phyloP scores from a whole-genome alignment of 2,888 invertebrate species.

The Platyscelio sp. region DNA sequence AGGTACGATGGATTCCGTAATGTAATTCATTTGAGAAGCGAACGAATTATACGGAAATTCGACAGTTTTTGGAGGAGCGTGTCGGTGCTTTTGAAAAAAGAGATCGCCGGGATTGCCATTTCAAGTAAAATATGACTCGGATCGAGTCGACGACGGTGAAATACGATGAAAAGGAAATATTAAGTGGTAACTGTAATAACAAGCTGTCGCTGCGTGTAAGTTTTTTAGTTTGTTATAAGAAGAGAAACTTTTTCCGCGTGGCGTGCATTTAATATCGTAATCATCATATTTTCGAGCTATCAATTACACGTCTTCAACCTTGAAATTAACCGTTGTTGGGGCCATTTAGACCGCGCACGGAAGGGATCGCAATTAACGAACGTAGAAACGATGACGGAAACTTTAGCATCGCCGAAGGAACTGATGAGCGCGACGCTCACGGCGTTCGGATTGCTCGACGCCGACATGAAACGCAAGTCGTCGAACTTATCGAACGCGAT shows the following conservation, averaged over 20 bases:
- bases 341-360: not conserved
- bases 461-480: slow-evolving; percentile 34
- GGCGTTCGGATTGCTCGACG: not conserved
- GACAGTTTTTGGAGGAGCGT: too few relatives aligned
- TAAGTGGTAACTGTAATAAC: slow-evolving; percentile 44
- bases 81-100: too few relatives aligned
- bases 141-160: slow-evolving; percentile 16
- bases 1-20: too few relatives aligned
- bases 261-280: slow-evolving; percentile 9
- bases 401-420: not conserved
- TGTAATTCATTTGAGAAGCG: too few relatives aligned
- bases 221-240: slow-evolving; percentile 4
- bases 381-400: too few relatives aligned
- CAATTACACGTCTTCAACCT: slow-evolving; percentile 19
- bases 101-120: too few relatives aligned
- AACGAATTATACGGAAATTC: too few relatives aligned
- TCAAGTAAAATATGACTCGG: too few relatives aligned
- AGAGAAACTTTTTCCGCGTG: not conserved
- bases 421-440: slow-evolving; percentile 9
- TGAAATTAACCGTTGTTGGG: slow-evolving; percentile 19
- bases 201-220: slow-evolving; percentile 23
- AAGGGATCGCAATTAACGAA: slow-evolving; percentile 26
- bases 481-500: slow-evolving; percentile 17
- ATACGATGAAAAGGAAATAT: slow-evolving; percentile 36
- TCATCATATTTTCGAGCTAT: slow-evolving; percentile 37